phyloP scores from a whole-genome alignment of 2,888 invertebrate species.

The Agonopterix arenella region DNA sequence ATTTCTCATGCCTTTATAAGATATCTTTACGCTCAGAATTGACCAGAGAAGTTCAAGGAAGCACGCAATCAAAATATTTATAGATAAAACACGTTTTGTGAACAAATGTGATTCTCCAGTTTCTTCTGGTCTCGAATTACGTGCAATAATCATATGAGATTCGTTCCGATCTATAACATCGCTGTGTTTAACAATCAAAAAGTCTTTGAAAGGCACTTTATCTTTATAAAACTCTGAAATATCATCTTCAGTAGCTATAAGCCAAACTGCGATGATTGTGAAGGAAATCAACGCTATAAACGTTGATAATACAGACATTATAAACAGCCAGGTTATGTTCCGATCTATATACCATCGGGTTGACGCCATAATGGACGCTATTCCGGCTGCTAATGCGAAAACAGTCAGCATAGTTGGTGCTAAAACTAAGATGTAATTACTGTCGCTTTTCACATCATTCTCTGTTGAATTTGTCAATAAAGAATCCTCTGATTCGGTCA shows the following conservation, averaged over 20 bases:
- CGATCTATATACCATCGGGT: constrained; percentile 81
- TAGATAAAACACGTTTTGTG: constrained; percentile 66
- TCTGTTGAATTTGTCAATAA: neutral
- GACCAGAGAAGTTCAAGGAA: constrained; percentile 79
- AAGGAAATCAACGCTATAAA: constrained; percentile 63
- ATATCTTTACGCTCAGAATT: constrained; percentile 74
- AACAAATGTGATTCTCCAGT: constrained; percentile 44
- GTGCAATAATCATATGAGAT: constrained; percentile 49
- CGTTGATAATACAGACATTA: constrained; percentile 72
- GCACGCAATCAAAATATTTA: constrained; percentile 78
- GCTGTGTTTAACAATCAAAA: constrained; percentile 48
- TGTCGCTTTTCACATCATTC: constrained; percentile 13
- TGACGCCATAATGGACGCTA: constrained; percentile 78
- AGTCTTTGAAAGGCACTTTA: constrained; percentile 53
- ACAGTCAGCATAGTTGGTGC: constrained; percentile 70
- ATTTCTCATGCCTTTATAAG: constrained; percentile 79
- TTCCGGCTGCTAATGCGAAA: constrained; percentile 68
- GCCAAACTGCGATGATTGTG: constrained; percentile 57
- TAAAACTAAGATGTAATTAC: constrained; percentile 52
- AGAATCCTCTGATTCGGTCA: constrained; percentile 11
- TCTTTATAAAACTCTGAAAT: constrained; percentile 60
- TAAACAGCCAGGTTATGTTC: constrained; percentile 79
- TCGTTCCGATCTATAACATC: constrained; percentile 51
- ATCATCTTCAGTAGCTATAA: constrained; percentile 52
- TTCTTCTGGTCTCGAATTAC: constrained; percentile 29